phyloP scores from a whole-genome alignment of 2,113 vertebrate genomes.

The Bos indicus region DNA sequence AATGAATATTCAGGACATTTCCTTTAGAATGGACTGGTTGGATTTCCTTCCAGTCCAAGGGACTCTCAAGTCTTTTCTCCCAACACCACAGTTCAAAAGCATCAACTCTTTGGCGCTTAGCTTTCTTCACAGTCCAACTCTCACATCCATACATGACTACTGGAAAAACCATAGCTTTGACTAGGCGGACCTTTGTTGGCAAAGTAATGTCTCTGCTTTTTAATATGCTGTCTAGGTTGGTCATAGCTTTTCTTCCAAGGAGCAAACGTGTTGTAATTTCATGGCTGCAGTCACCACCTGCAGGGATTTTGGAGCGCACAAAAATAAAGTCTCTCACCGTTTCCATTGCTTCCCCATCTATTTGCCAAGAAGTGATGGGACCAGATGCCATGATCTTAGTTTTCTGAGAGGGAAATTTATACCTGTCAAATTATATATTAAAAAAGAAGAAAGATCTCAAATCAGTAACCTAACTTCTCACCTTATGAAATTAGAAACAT shows the following conservation, averaged over 20 bases:
- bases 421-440: not conserved
- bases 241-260: not conserved
- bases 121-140: not conserved
- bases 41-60: not conserved
- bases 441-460: not conserved
- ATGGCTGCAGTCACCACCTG: not conserved
- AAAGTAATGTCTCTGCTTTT: not conserved
- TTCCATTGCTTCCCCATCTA: not conserved
- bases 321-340: not conserved
- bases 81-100: not conserved
- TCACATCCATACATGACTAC: not conserved
- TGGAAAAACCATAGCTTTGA: not conserved
- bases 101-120: rapidly evolving
- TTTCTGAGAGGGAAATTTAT: not conserved
- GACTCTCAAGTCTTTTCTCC: not conserved
- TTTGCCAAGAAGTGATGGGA: not conserved
- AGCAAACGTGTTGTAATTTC: not conserved
- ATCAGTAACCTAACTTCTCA: not conserved
- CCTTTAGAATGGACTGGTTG: not conserved
- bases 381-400: not conserved
- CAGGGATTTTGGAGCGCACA: not conserved
- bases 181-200: not conserved
- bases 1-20: not conserved
- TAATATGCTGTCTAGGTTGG: not conserved
- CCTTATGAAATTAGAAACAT: not conserved